Evolutionary conservation across 2,113 vertebrate genomes (phyloP), one percentile per base, ranked within the genome.

Genomic region (Regulus satrapa): DNA sequence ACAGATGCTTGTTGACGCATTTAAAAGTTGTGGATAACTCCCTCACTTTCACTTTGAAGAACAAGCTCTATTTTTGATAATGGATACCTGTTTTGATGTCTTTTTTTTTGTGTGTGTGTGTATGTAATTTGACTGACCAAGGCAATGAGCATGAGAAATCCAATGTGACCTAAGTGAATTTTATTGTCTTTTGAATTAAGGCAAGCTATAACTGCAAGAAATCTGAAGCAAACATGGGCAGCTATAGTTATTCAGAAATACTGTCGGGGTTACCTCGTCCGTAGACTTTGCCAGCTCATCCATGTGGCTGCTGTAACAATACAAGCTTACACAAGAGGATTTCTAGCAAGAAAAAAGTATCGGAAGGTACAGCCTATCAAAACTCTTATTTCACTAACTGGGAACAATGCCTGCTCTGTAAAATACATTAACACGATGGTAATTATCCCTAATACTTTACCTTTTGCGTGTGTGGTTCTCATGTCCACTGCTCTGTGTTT

Each of bases 161-260:
- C 43, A 24, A 25, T 9, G 15, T 72, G 43, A 80, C 59, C 38
- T 75, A 34, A 76, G 16, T 59, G 31, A 74, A 72, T 52, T 31
- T 87, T 32, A 6, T 28, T 26, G 68, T 95, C 45, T 96, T 90
- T 94, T 89, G 26, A 67, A 96, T 96, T 38, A 85, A 99, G 99
- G 89, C 98, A 98, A 98, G 97, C 98, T 16, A 49, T 99, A 81
- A 99, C 94, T 6, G 98, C 99, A 7, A 95, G 80, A 3, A 97
- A 96, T 24, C 93, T 99, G 94, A 99, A 99, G 91, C 94, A 98
- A 94, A 98, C 98, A 0, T 99, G 99, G 99, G 99, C 99, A 25
- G 97, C 98, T 6, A 73, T 99, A 74, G 71, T 98, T 56, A 98
- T 99, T 85, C 99, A 99, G 97, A 99, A 98, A 72, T 45, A 99